A percentile compares a stretch with the other conserved stretches of the same genome.
These are phyloP conservation scores for Chymomyza caudatula DNA, from an alignment of 2,888 invertebrate genomes.

Conservation along the genomic window DNA sequence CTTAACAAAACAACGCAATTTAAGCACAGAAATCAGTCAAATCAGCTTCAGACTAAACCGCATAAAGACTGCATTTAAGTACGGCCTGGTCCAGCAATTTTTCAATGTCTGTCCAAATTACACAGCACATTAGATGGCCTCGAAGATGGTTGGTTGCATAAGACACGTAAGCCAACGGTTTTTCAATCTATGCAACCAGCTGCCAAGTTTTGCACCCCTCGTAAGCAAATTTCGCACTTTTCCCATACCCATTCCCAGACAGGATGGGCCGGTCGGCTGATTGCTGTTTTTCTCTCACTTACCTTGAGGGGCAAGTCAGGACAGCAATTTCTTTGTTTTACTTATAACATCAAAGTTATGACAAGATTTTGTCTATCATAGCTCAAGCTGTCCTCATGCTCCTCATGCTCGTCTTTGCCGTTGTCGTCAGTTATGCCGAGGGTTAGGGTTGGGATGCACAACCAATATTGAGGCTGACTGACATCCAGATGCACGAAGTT, in stretches of 20 bases:
- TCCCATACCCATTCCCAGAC: constrained; percentile 42
- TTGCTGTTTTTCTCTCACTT: constrained; percentile 13
- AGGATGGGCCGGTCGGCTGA: constrained; percentile 30
- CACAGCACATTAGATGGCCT: constrained; percentile 61
- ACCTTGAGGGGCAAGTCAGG: constrained; percentile 46
- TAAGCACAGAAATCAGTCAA: constrained; percentile 48
- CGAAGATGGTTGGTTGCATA: constrained; percentile 41
- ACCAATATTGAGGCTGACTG: constrained; percentile 8
- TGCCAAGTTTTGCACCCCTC: constrained; percentile 53
- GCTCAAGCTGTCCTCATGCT: constrained; percentile 35
- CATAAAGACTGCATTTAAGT: constrained; percentile 25
- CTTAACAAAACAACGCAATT: constrained; percentile 35
- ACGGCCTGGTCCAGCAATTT: constrained; percentile 53
- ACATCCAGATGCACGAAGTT: constrained; percentile 3
- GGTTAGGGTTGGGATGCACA: constrained; percentile 52
- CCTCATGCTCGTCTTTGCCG: constrained; percentile 19
- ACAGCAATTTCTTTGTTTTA: constrained; percentile 63
- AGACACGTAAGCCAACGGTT: constrained; percentile 34
- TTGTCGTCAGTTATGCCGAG: constrained; percentile 25
- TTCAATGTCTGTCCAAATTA: constrained; percentile 60
- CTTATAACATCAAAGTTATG: constrained; percentile 73
- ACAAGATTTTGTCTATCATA: constrained; percentile 73
- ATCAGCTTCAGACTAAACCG: constrained; percentile 37
- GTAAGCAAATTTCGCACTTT: constrained; percentile 52
- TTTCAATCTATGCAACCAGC: constrained; percentile 24